These are phyloP conservation scores for Numenius phaeopus DNA, from an alignment of 2,797 vertebrate genomes.

Conservation along the genomic window DNA sequence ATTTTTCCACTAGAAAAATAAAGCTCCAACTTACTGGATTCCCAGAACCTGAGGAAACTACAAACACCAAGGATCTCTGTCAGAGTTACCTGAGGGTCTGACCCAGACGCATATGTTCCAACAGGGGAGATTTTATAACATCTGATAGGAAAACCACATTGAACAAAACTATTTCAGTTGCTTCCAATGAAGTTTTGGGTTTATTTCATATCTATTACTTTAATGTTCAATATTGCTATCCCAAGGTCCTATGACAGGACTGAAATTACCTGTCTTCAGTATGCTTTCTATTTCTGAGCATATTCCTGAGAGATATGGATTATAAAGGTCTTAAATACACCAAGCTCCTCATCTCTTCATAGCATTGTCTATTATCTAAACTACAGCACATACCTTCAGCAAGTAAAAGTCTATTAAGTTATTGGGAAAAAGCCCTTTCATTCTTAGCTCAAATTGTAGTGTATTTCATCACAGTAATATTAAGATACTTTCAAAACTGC, in stretches of 20 bases:
- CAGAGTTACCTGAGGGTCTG: rapidly evolving
- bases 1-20: background rate
- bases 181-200: background rate
- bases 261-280: slow-evolving; percentile 36
- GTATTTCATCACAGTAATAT: background rate
- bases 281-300: slow-evolving; percentile 20
- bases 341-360: background rate
- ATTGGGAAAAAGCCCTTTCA: background rate
- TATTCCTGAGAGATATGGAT: background rate
- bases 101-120: background rate
- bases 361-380: background rate
- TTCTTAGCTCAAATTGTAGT: background rate
- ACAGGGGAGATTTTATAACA: background rate
- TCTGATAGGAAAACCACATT: background rate
- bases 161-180: background rate
- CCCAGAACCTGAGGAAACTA: background rate
- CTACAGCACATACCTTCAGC: background rate
- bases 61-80: background rate
- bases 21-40: background rate
- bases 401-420: background rate
- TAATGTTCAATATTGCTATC: background rate
- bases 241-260: slow-evolving; percentile 8
- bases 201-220: slow-evolving; percentile 3
- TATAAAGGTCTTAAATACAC: background rate
- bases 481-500: background rate